Conservation (phyloP, 2,113 vertebrate species). For the Oreocharis arfaki region DNA sequence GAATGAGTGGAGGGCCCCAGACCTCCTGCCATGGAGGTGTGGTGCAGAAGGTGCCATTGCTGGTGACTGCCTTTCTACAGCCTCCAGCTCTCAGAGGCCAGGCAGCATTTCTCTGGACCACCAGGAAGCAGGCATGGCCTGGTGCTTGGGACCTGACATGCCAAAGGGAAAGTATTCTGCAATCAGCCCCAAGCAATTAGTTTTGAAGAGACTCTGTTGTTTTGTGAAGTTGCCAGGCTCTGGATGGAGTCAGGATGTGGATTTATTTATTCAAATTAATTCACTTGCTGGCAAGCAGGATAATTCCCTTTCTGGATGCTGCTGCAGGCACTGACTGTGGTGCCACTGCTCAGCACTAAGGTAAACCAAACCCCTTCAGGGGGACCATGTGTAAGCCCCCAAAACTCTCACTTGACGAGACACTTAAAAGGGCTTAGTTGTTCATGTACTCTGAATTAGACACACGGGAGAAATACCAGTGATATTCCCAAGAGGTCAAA, state of each 20-base stretch:
- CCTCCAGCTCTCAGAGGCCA: background rate
- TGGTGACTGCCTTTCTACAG: background rate
- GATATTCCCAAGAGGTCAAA: background rate
- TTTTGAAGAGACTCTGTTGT: background rate
- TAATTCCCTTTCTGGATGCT: fast-evolving
- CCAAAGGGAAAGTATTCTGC: background rate
- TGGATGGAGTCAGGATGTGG: background rate
- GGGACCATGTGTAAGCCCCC: background rate
- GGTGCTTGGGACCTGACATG: background rate
- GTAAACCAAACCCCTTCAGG: background rate
- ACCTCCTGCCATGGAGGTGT: background rate
- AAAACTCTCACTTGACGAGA: fast-evolving
- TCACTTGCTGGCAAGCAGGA: background rate
- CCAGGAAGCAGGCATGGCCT: background rate
- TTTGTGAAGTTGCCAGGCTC: background rate
- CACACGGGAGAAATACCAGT: background rate
- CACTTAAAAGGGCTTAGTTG: background rate
- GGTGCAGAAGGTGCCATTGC: background rate
- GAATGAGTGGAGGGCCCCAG: background rate
- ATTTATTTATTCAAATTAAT: background rate
- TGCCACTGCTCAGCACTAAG: background rate
- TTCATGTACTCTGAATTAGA: background rate
- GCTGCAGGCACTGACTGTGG: fast-evolving
- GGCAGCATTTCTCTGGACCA: background rate
- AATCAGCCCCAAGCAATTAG: background rate